phyloP scores from a whole-genome alignment of 2,888 invertebrate species.

The Nomada flava region DNA sequence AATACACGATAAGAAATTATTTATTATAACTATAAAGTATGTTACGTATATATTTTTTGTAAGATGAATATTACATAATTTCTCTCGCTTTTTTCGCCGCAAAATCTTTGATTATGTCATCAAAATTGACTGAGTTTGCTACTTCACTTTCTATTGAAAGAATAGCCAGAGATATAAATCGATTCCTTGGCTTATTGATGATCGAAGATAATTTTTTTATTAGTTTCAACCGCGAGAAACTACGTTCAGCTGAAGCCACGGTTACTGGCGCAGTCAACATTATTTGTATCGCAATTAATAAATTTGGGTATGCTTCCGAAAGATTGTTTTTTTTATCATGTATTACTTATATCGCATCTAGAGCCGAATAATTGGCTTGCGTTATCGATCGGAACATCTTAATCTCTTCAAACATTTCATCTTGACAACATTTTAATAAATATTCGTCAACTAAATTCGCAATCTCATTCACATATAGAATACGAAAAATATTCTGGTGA shows the following conservation, averaged over 20 bases:
- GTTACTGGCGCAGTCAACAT: conserved; percentile 52
- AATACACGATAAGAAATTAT: conserved; percentile 38
- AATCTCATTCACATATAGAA: too few species aligned
- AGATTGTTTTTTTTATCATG: conserved; percentile 37
- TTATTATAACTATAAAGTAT: conserved; percentile 25
- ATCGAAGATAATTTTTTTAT: conserved; percentile 57
- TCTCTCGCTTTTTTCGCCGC: conserved; percentile 50
- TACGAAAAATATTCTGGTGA: conserved; percentile 46
- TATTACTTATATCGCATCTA: conserved; percentile 9
- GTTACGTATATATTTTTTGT: conserved; percentile 43
- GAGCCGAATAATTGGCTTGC: conserved; percentile 49
- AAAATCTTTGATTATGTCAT: conserved; percentile 54
- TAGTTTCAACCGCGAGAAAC: conserved; percentile 52
- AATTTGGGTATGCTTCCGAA: conserved; percentile 47
- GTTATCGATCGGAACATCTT: conserved; percentile 46
- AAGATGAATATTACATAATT: conserved; percentile 53
- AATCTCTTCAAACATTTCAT: conserved; percentile 55
- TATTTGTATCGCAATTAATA: conserved; percentile 53
- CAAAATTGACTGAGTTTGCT: conserved; percentile 52
- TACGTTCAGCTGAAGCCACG: conserved; percentile 50
- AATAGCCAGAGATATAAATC: conserved; percentile 43
- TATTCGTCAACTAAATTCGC: too few species aligned
- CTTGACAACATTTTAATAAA: conserved; percentile 46
- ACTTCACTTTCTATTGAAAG: conserved; percentile 53
- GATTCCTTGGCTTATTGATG: conserved; percentile 48